A percentile compares a stretch with the other conserved stretches of the same genome.
Conservation (phyloP, 2,113 vertebrate species). For the Hipposideros armiger region DNA sequence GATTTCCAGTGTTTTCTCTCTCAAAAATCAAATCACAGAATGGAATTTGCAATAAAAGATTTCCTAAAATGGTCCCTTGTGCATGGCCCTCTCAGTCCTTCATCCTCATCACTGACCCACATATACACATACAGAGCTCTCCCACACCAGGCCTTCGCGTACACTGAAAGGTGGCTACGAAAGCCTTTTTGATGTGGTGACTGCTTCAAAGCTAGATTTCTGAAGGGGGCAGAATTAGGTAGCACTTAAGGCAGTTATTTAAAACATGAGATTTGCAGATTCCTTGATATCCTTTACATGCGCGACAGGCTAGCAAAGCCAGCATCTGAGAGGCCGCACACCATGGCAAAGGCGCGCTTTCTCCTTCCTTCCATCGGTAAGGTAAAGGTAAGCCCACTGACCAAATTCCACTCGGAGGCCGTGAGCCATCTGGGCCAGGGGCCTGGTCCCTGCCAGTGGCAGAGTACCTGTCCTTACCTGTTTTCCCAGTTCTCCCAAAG, state of each 20-base stretch:
- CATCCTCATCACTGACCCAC: neutral
- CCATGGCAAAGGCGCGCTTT: neutral
- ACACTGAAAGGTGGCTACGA: neutral
- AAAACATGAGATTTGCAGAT: neutral
- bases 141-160: neutral
- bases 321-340: neutral
- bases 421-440: neutral
- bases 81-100: neutral
- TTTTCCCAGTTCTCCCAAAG: neutral
- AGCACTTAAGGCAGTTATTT: neutral
- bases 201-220: neutral
- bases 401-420: neutral
- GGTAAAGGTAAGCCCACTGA: neutral
- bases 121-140: neutral
- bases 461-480: neutral
- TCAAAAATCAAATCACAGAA: conserved; percentile 55
- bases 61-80: neutral
- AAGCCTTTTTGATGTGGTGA: neutral
- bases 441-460: neutral
- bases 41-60: conserved; percentile 70
- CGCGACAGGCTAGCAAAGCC: neutral
- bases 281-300: neutral
- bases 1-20: conserved; percentile 30
- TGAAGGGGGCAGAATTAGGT: neutral
- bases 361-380: neutral